A percentile compares a stretch with the other conserved stretches of the same genome.
These are phyloP conservation scores for Taxidea taxus DNA, from an alignment of 2,113 vertebrate species.

Conservation along the genomic window DNA sequence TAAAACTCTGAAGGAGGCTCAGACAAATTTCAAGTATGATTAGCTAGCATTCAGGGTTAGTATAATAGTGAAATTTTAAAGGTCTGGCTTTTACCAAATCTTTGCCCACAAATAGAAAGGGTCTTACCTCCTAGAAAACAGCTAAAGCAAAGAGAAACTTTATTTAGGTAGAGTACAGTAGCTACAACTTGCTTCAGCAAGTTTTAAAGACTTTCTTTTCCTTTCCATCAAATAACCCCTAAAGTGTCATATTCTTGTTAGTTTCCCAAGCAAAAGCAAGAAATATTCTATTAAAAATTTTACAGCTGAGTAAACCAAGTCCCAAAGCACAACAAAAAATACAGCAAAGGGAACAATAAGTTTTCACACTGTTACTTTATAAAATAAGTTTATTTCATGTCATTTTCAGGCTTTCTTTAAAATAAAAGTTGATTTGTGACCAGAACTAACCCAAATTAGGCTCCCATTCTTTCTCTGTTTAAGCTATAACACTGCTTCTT, in stretches of 20 bases:
- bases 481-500: not conserved
- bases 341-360: conserved; percentile 42
- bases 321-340: conserved; percentile 61
- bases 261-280: conserved; percentile 60
- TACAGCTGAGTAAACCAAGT: conserved; percentile 59
- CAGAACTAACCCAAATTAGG: conserved; percentile 38
- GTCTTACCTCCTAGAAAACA: not conserved
- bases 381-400: conserved; percentile 51
- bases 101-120: not conserved
- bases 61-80: conserved; percentile 3
- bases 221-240: conserved; percentile 59
- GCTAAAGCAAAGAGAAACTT: not conserved
- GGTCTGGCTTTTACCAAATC: not conserved
- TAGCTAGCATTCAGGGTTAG: not conserved
- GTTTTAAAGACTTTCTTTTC: conserved; percentile 56
- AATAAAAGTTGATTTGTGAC: conserved; percentile 47
- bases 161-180: not conserved
- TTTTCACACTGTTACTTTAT: conserved; percentile 47
- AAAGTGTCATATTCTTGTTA: conserved; percentile 63
- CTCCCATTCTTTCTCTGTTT: not conserved
- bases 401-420: conserved; percentile 28
- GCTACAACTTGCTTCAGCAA: conserved; percentile 33
- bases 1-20: not conserved
- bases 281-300: conserved; percentile 66
- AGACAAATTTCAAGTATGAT: not conserved